phyloP scores from a whole-genome alignment of 2,888 invertebrate genomes.

The Cryptophagus acutangulus region DNA sequence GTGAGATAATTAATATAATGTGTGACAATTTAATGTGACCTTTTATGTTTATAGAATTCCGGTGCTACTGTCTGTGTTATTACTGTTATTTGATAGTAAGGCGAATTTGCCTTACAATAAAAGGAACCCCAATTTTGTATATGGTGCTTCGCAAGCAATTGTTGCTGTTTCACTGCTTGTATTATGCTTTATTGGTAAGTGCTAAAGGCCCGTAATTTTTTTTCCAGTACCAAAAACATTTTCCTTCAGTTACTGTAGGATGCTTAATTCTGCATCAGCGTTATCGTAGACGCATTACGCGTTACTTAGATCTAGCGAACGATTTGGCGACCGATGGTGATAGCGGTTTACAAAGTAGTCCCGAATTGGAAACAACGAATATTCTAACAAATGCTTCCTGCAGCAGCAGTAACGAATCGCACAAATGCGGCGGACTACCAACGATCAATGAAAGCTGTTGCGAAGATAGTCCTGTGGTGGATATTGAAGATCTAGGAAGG shows the following conservation, averaged over 20 bases:
- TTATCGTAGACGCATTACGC: conserved; percentile 66
- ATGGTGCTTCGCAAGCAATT: conserved; percentile 71
- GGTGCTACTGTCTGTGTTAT: conserved; percentile 58
- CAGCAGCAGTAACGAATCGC: not conserved
- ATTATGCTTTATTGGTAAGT: conserved; percentile 72
- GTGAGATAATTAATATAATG: conserved; percentile 41
- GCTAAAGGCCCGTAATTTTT: conserved; percentile 3
- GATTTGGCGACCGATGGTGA: conserved; percentile 50
- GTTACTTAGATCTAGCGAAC: conserved; percentile 58
- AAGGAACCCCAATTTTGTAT: conserved; percentile 71
- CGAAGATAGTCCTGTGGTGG: conserved; percentile 50
- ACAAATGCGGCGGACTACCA: conserved; percentile 37
- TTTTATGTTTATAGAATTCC: conserved; percentile 56
- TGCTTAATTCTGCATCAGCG: conserved; percentile 80
- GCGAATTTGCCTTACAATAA: conserved; percentile 54
- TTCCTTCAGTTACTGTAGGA: conserved; percentile 75
- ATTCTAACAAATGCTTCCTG: conserved; percentile 13
- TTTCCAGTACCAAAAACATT: not conserved
- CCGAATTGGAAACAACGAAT: conserved; percentile 27
- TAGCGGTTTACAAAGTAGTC: conserved; percentile 24
- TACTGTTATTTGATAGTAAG: conserved; percentile 55
- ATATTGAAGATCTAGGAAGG: conserved; percentile 59
- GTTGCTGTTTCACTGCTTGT: conserved; percentile 70
- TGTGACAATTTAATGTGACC: not conserved
- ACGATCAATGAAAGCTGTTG: conserved; percentile 50